Conservation (phyloP, 2,888 invertebrate species). For the Clistopyga incitator region DNA sequence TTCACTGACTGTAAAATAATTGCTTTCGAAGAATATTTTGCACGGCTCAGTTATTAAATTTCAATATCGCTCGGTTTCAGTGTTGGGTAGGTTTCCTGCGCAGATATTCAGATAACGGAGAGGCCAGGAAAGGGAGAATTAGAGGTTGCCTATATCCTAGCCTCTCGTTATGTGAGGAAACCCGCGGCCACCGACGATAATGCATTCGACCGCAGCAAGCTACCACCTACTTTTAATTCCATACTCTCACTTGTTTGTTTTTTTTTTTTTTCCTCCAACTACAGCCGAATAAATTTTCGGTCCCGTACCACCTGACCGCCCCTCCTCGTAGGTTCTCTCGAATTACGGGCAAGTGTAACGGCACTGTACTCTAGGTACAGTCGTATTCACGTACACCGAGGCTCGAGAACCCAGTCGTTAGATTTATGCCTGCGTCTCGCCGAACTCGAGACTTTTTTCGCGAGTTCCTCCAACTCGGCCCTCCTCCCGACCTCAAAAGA, state of each 20-base stretch:
- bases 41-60: constrained; percentile 5
- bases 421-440: constrained; percentile 77
- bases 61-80: not conserved
- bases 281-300: constrained; percentile 73
- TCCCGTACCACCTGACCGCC: constrained; percentile 33
- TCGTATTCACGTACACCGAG: constrained; percentile 52
- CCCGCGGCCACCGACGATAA: constrained; percentile 66
- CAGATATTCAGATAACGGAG: not conserved
- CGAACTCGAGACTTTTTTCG: constrained; percentile 77
- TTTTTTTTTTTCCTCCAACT: constrained; percentile 36
- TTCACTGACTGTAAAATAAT: not conserved
- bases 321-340: constrained; percentile 49
- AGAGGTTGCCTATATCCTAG: constrained; percentile 5
- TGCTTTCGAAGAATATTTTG: not conserved
- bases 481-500: constrained; percentile 77
- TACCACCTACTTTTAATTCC: constrained; percentile 76
- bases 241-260: constrained; percentile 48
- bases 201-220: constrained; percentile 74
- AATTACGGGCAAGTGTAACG: constrained; percentile 56
- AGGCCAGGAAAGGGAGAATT: not conserved
- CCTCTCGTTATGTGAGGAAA: constrained; percentile 42
- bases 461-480: constrained; percentile 43
- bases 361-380: constrained; percentile 27
- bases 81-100: not conserved
- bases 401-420: constrained; percentile 74